Evolutionary conservation across 37 sponge, comb jelly and placozoan species (phyloP), one percentile per base, ranked within the genome.

Genomic region (Dysidea cf. avara): DNA sequence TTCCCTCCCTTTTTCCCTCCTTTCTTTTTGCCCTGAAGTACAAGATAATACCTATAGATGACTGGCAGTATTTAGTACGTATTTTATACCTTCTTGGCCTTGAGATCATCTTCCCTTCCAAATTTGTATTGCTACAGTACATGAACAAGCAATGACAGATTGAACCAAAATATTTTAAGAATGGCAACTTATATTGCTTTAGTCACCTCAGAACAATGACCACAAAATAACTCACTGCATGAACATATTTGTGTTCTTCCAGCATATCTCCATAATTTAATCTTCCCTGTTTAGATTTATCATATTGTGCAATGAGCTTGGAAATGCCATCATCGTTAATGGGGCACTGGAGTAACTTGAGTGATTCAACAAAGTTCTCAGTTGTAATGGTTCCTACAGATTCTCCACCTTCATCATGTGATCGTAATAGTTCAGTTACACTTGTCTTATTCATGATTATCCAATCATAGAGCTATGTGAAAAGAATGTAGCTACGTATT

Each of bases 381-480:
- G 68, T 56, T 29, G 79, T 39, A 2, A 90, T 38, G 18, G 61
- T 32, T 2, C 83, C 82, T 17, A 32, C 32, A 18, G 16, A 43
- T 12, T 47, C 68, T n/a, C n/a, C n/a, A n/a, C n/a, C n/a, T 0
- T 28, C 20, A 32, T 85, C 86, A 9, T 72, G 77, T 22, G 17
- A 32, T 21, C 76, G 63, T 24, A 80, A 49, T 9, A 75, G 51
- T 13, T 85, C 73, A 16, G 57, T 58, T 22, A 88, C 61, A 9
- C 20, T 61, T 3, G 11, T 13, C 61, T 77, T 88, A 72, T 88
- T 81, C 50, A 73, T 70, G 5, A 56, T 58, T 7, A 84, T 51
- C 94, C 94, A 93, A 60, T 93, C 94, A 79, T 71, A 88, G 39
- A 93, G 74, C 94, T 90, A 69, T 0, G 24, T 26, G 38, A 9